These are phyloP conservation scores for Aleadryas rufinucha DNA, from an alignment of 2,113 vertebrate genomes.

Conservation along the genomic window DNA sequence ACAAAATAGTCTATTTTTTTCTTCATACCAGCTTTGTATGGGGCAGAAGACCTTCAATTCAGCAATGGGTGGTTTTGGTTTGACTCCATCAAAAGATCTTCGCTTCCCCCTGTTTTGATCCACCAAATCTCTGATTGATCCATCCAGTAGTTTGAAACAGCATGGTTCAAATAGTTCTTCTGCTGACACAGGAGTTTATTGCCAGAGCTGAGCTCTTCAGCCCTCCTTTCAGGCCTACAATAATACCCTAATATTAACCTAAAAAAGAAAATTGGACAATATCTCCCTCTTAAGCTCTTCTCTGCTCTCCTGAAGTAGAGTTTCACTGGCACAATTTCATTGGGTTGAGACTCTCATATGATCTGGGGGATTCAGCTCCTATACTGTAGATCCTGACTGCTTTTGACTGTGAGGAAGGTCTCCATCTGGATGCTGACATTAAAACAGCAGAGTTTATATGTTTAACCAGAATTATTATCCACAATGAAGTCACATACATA, in stretches of 20 bases:
- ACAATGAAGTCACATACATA: background rate
- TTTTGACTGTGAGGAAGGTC: fast-evolving
- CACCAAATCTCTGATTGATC: background rate
- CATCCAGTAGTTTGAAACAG: background rate
- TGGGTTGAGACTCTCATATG: fast-evolving
- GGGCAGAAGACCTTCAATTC: background rate
- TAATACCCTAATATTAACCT: background rate
- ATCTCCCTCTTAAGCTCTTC: background rate
- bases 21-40: background rate
- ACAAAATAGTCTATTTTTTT: background rate
- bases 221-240: background rate
- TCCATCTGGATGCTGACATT: background rate
- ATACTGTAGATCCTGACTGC: background rate
- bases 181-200: background rate
- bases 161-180: background rate
- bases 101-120: fast-evolving
- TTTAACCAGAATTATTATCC: background rate
- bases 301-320: background rate
- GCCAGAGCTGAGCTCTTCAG: background rate
- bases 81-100: background rate
- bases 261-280: background rate
- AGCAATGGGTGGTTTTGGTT: background rate
- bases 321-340: fast-evolving
- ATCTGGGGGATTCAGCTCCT: background rate
- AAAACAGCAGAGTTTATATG: background rate